Conservation (phyloP, 92 coral and sea anemone species). For the Palythoa grandis region DNA sequence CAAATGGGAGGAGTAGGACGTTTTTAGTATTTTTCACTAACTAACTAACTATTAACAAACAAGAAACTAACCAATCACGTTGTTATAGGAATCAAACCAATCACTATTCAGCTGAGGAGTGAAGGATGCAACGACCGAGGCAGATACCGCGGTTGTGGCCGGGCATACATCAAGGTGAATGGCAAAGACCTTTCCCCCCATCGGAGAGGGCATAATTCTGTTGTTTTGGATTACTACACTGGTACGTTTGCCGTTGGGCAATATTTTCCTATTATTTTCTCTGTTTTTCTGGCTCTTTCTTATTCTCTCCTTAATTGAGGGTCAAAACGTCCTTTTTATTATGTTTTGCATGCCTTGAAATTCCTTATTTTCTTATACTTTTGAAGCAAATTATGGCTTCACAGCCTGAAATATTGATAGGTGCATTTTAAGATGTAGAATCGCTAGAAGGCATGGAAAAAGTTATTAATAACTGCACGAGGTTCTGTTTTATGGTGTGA, state of each 20-base stretch:
- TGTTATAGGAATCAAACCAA: conserved; percentile 26
- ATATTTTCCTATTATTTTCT: neutral
- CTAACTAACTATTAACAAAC: no score
- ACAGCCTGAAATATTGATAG: no score
- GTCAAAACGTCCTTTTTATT: no score
- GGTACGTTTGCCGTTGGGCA: conserved; percentile 4
- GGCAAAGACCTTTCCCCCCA: conserved; percentile 48
- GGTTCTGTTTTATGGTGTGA: no score
- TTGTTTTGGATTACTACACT: conserved; percentile 41
- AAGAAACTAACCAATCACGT: neutral
- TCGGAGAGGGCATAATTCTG: conserved; percentile 47
- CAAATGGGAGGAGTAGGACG: no score
- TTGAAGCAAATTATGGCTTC: no score
- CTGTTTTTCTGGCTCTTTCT: no score
- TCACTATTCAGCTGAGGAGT: conserved; percentile 31
- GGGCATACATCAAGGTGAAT: conserved; percentile 49
- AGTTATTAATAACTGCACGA: no score
- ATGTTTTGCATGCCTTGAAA: no score
- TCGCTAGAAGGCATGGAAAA: no score
- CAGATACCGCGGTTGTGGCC: conserved; percentile 53
- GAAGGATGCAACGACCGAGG: conserved; percentile 59
- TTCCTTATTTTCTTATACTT: no score
- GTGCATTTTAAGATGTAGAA: neutral
- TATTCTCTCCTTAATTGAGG: no score
- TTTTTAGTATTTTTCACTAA: neutral